phyloP scores from a whole-genome alignment of 2,797 vertebrate genomes.

The Oryzias dopingdopingensis region DNA sequence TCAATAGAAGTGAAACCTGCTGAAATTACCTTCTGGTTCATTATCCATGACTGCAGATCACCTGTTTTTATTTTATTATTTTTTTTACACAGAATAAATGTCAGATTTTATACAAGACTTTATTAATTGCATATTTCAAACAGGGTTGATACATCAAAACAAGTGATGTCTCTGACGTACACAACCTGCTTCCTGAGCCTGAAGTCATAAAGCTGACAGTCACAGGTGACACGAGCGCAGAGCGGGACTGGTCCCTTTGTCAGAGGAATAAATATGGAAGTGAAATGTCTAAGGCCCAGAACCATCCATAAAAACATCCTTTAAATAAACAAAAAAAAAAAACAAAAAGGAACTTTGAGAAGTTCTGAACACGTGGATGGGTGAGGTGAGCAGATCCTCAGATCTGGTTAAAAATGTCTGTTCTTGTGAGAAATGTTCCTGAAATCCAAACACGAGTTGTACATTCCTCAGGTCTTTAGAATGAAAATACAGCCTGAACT shows the following conservation, averaged over 20 bases:
- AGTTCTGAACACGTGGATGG: conserved; percentile 1
- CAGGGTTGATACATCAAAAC: conserved; percentile 56
- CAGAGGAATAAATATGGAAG: conserved; percentile 21
- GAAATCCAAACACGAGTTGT: conserved; percentile 6
- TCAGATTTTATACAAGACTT: conserved; percentile 67
- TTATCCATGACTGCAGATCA: too few species aligned
- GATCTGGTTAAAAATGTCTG: not conserved
- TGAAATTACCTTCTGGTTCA: too few species aligned
- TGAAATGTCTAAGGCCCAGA: too few species aligned
- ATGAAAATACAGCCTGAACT: conserved; percentile 10
- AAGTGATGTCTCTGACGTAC: conserved; percentile 17
- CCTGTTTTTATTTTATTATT: too few species aligned
- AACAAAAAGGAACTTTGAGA: conserved; percentile 3
- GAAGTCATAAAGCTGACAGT: too few species aligned
- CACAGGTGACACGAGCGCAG: conserved; percentile 48
- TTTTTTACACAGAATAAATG: too few species aligned
- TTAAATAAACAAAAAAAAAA: conserved; percentile 10
- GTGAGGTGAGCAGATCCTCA: not conserved
- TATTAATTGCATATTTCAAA: conserved; percentile 79
- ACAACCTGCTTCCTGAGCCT: conserved; percentile 26
- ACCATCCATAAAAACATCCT: too few species aligned
- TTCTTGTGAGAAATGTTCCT: conserved; percentile 3
- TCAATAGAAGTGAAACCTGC: too few species aligned
- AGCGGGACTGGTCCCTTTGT: conserved; percentile 67
- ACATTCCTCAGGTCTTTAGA: conserved; percentile 7